Percentiles rank a stretch among this genome's conserved stretches.
These are phyloP conservation scores for Dexiosoma caninum DNA, from an alignment of 2,888 invertebrate species.

Conservation along the genomic window DNA sequence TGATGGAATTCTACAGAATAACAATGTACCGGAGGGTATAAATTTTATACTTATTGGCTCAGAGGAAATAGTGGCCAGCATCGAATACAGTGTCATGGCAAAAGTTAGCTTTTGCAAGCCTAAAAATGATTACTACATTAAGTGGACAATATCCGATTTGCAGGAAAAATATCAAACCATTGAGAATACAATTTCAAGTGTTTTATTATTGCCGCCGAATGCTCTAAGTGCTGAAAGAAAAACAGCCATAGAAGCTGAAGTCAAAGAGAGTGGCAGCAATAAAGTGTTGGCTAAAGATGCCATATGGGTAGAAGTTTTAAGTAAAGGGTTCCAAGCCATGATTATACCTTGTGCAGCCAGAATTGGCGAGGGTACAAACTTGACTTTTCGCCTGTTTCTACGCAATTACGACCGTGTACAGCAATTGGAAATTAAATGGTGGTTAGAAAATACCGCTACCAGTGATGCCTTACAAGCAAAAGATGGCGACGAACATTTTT, in stretches of 20 bases:
- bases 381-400: slow-evolving; percentile 52
- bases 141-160: slow-evolving; percentile 66
- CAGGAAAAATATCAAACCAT: slow-evolving; percentile 64
- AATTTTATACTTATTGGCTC: slow-evolving; percentile 66
- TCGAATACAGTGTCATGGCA: slow-evolving; percentile 63
- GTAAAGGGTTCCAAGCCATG: slow-evolving; percentile 56
- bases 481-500: slow-evolving; percentile 29
- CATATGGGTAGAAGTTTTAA: slow-evolving; percentile 53
- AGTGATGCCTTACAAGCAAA: slow-evolving; percentile 2
- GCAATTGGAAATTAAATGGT: slow-evolving; percentile 47
- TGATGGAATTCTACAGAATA: slow-evolving; percentile 63
- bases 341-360: slow-evolving; percentile 51
- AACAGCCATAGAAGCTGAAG: slow-evolving; percentile 65
- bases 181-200: slow-evolving; percentile 61
- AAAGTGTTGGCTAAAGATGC: slow-evolving; percentile 45
- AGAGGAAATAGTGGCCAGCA: slow-evolving; percentile 65
- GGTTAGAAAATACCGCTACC: slow-evolving; percentile 30
- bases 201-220: slow-evolving; percentile 64
- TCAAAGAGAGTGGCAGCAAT: slow-evolving; percentile 47
- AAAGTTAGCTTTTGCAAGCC: slow-evolving; percentile 66
- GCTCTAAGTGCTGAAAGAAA: slow-evolving; percentile 64
- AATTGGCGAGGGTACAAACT: slow-evolving; percentile 46
- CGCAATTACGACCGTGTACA: slow-evolving; percentile 46
- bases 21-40: slow-evolving; percentile 62
- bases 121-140: slow-evolving; percentile 65